phyloP scores from a whole-genome alignment of 2,113 vertebrate species.

The Sakesphorus luctuosus region DNA sequence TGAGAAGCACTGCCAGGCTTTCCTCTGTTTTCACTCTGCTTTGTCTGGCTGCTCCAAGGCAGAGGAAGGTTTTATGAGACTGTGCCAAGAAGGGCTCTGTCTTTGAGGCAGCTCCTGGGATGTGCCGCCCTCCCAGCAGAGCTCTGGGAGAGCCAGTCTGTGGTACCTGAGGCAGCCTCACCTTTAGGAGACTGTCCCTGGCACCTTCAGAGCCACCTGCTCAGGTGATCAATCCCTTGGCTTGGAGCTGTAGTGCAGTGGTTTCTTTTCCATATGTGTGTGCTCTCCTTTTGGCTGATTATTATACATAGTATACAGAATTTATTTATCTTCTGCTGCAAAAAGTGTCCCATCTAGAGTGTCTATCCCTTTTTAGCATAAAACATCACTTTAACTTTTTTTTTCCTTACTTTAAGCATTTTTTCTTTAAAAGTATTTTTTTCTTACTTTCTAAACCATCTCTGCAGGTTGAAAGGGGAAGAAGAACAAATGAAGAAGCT shows the following conservation, averaged over 20 bases:
- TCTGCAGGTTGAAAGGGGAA: slow-evolving; percentile 81
- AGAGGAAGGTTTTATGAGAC: background rate
- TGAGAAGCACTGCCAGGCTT: background rate
- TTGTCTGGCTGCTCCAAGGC: slow-evolving; percentile 25
- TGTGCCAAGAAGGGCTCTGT: background rate
- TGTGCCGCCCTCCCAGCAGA: background rate
- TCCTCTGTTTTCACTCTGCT: slow-evolving; percentile 21
- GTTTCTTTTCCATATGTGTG: background rate
- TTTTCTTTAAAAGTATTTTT: background rate
- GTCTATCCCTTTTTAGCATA: background rate
- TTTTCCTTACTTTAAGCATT: background rate
- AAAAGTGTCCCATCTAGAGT: background rate
- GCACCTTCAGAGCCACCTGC: background rate
- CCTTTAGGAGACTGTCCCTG: background rate
- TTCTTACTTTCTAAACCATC: background rate
- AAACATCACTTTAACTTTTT: background rate
- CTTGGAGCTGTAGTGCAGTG: background rate
- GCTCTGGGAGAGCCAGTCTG: fast-evolving
- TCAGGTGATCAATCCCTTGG: background rate
- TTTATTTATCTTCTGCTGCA: background rate
- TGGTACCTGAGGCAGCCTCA: background rate
- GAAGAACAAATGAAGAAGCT: slow-evolving; percentile 83
- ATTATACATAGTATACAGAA: background rate
- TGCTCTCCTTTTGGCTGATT: background rate
- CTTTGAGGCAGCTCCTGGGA: background rate